Base-by-base conservation (phyloP, 2,888 invertebrate genomes). In the Melanchra persicariae region DNA sequence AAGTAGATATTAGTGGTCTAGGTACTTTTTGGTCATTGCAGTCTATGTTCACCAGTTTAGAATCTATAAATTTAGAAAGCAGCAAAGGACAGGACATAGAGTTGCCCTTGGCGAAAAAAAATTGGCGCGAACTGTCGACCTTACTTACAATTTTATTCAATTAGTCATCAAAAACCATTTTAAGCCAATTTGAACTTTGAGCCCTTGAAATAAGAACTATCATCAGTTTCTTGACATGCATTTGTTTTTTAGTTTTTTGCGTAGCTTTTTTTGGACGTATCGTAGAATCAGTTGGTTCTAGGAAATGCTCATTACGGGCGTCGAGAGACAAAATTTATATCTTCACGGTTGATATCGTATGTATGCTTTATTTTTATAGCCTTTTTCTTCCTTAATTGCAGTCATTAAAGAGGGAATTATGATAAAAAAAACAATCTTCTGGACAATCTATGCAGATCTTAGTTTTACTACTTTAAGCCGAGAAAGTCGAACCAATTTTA, bases 281-380 rank as follows among this genome's bases (percentile, higher is more conserved):
- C 84, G 83, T 86, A 85, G 87, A 78, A 82, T 83, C 84, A 79
- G 85, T 85, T 84, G 87, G 83, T 92, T 93, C 93, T 92, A 92
- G 91, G 92, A 93, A 93, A 82, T 77, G 84, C 89, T 92, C 89
- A 92, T 92, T 92, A 92, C 85, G 45, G 60, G 62, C 59, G 77
- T 85, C 86, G 52, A 54, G 65, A 81, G 69, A 70, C 74, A 62
- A 69, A 65, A 84, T 82, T 81, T 76, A 84, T 82, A 69, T 58
- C 51, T 67, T 70, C 63, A 84, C 63, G 72, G 64, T 73, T 70
- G 57, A 60, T 63, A 71, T 49, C 58, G 37, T 68, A 65, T 64
- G 71, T 73, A 60, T 66, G 52, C 43, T 83, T 70, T 75, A 70
- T 55, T 82, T 72, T 79, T 71, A 82, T 68, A 54, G 19, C 51